Evolutionary conservation across 2,888 invertebrate genomes (phyloP), one percentile per base, ranked within the genome.

Genomic region (Cryptus viduatorius): DNA sequence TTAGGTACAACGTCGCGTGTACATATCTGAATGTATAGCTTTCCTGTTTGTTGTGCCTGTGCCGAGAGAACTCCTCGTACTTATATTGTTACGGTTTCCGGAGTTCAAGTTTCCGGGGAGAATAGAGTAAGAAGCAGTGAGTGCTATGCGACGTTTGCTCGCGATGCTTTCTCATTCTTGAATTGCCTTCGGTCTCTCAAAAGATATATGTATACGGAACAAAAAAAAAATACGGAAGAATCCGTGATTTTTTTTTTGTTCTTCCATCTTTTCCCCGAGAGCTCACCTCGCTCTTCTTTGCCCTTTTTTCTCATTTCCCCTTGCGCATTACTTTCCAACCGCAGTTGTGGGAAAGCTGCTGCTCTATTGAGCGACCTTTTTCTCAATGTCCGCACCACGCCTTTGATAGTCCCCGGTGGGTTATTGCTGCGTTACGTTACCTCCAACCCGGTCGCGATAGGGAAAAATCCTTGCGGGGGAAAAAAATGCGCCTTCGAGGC

Each of bases 351-450:
- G 69, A 61, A 59, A 61, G 50, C 12, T 19, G 71, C 65, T 31
- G 46, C 53, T 84, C 76, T 79, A 84, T 82, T 53, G 84, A 82
- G 79, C 81, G 71, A 84, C 81, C 86, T 80, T 79, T 82, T 77
- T 79, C 75, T 73, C 46, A 86, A 83, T 76, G 83, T 76, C 79
- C 84, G 53, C 82, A 71, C 61, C 73, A 61, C 75, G 75, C 79
- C 79, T 82, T 82, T 84, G 78, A 82, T 77, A 69, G 68, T 64
- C 78, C 76, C 79, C 44, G 61, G 56, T 64, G 76, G 69, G 75
- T 86, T 81, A 83, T 76, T 79, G 82, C 80, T 73, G 61, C 79
- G 61, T 81, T 56, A 75, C 82, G 42, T 64, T 76, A 79, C 42
- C 19, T 19, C 1, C 7, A 19, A 4, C 46, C 64, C 37, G 31